Base-by-base conservation (phyloP, 1,140 invertebrate species). In the Mercenaria mercenaria region DNA sequence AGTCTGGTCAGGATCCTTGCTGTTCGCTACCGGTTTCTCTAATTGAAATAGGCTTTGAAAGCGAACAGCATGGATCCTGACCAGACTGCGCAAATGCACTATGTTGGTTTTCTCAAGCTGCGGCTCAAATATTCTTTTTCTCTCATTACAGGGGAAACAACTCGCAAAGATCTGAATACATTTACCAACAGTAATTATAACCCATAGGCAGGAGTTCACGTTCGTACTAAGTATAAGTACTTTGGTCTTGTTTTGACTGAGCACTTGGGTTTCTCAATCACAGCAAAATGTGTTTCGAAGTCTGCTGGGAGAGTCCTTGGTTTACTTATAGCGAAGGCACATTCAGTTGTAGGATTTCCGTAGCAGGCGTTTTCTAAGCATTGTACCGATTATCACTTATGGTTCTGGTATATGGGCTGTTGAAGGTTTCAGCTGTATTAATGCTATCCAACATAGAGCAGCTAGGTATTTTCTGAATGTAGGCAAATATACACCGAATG, bases 391-490 rank as follows among this genome's bases (percentile, higher is more conserved):
- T 34, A 64, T 26, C 34, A 26, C 37, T 39, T 61, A n/a, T 89
- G n/a, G n/a, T n/a, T n/a, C n/a, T n/a, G n/a, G n/a, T n/a, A n/a
- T n/a, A n/a, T n/a, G 87, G 79, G 87, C 50, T 4, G 23, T n/a
- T 72, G 61, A 67, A 47, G 26, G 6, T 18, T 81, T 37, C 26
- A 29, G 26, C 4, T 59, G 67, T 59, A 43, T 41, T 18, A 69
- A 83, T 50, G 43, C n/a, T 34, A 52, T 89, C n/a, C 61, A 83
- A 43, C n/a, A 76, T 39, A 89, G 80, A 83, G 64, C 88, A n/a
- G 34, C 32, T 3, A 69, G 80, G 18, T 81, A 29, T 74, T 80
- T 82, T 69, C 77, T 89, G 32, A 76, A 76, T 41, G 56, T 76
- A 15, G 88, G 88, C 23, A 43, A 37, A n/a, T n/a, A 82, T 72